Evolutionary conservation across 2,888 invertebrate species (phyloP), one percentile per base, ranked within the genome.

Genomic region (Andrena trimmerana): DNA sequence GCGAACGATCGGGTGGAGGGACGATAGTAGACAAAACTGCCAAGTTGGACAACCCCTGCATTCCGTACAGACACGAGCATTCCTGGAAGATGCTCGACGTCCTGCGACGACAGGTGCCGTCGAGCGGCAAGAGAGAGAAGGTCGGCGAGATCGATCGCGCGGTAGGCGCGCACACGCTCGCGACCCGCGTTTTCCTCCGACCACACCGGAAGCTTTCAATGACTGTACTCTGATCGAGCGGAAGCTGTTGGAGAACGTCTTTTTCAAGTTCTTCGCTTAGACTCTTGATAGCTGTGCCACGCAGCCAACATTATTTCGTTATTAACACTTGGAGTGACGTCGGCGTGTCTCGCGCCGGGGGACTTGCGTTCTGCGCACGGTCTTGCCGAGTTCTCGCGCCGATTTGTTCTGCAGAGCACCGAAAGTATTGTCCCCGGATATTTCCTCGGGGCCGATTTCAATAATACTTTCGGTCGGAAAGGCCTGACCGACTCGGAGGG

Each of bases 11-110:
- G 52, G 27, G 8, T 2, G 16, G 54, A 29, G 20, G 42, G 20
- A 62, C 54, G 52, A 54, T 62, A 74, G 65, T 31, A 60, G 72
- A 84, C 69, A 89, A 90, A 89, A 89, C 87, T 90, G 89, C 89
- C 90, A 86, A 81, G 83, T 84, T 86, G 87, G 83, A 82, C 81
- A 75, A 77, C 83, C 87, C 85, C 89, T 87, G 85, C 73, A 84
- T 90, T 86, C 82, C 84, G 85, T 83, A 86, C 84, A 88, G 82
- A 74, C 65, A 65, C 68, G 74, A 77, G 84, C 80, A 62, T 74
- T 78, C 65, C 73, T 65, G 59, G 68, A 77, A 24, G 69, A 76
- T 69, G 69, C 69, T 80, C 78, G 68, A 27, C 54, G 73, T 57
- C 73, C 85, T 24, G 78, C 66, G 73, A 76, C 73, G 50, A 69